Conservation (phyloP, 1,140 invertebrate species). For the Planococcus citri region DNA sequence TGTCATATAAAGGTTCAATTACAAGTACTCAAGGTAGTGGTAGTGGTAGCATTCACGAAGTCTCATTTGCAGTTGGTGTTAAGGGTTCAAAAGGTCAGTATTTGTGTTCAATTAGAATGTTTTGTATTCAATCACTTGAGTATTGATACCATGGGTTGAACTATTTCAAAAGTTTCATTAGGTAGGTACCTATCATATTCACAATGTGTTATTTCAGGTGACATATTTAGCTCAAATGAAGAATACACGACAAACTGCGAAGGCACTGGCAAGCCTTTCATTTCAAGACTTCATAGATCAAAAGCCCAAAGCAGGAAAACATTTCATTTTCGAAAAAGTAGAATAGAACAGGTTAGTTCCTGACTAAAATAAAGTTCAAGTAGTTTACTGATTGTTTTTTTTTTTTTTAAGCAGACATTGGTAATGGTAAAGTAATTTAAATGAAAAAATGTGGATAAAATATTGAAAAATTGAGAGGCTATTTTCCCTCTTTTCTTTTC, state of each 20-base stretch:
- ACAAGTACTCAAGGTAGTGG: slow-evolving; percentile 15
- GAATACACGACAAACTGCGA: slow-evolving; percentile 36
- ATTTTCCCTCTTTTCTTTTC: no score
- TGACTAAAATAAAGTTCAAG: not conserved
- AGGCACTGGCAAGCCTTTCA: slow-evolving; percentile 38
- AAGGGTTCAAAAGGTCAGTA: slow-evolving; percentile 1
- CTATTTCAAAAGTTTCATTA: no score
- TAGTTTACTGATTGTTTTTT: no score
- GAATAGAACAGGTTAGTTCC: slow-evolving; percentile 34
- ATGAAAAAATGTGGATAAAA: no score
- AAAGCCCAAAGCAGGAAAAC: slow-evolving; percentile 90
- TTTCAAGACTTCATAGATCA: slow-evolving; percentile 73
- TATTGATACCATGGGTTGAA: not conserved
- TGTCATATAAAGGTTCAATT: not conserved
- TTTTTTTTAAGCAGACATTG: no score
- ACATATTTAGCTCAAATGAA: slow-evolving; percentile 56
- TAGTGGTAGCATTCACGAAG: slow-evolving; percentile 11
- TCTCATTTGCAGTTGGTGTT: slow-evolving; percentile 7
- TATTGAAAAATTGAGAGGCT: no score
- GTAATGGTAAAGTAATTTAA: no score
- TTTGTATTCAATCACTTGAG: slow-evolving; percentile 30
- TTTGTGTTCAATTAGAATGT: slow-evolving; percentile 5
- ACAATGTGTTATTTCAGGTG: slow-evolving; percentile 37
- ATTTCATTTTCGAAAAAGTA: slow-evolving; percentile 71
- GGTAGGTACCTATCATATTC: no score